Percentiles rank a stretch among this genome's conserved stretches.
phyloP scores from a whole-genome alignment of 2,113 vertebrate genomes.

The Cavia porcellus region DNA sequence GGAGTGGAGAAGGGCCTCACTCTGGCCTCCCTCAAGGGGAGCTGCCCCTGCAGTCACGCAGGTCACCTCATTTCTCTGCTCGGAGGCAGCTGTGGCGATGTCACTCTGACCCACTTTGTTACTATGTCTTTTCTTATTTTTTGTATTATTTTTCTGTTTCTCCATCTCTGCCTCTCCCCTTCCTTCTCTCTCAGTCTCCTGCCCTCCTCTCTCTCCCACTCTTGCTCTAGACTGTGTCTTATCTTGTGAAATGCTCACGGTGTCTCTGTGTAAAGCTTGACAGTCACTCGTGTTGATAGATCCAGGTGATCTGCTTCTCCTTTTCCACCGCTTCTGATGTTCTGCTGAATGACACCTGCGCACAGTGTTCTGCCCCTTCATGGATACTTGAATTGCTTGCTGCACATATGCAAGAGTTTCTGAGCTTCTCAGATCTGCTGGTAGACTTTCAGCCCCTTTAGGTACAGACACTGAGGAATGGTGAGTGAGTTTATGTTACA shows the following conservation, averaged over 20 bases:
- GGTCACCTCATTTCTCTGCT: neutral
- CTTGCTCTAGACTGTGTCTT: too few species aligned
- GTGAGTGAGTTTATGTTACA: neutral
- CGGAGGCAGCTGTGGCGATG: neutral
- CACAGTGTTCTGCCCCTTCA: neutral
- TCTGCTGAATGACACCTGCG: neutral
- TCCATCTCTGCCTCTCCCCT: neutral
- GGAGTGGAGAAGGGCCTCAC: neutral
- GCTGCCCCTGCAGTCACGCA: rapidly evolving
- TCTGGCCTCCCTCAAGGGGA: rapidly evolving
- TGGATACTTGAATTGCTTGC: neutral
- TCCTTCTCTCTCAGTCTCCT: neutral
- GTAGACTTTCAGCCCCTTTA: neutral
- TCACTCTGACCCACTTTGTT: neutral
- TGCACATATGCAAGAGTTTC: neutral
- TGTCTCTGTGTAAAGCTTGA: neutral
- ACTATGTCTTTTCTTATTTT: neutral
- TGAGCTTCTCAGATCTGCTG: neutral
- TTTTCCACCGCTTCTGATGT: neutral
- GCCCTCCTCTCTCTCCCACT: neutral
- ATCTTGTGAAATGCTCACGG: neutral
- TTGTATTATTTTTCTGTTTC: neutral
- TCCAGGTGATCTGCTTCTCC: neutral
- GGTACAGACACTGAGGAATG: too few species aligned
- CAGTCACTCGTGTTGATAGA: neutral